Conservation (phyloP, 2,797 vertebrate genomes). For the Sphenodon punctatus region DNA sequence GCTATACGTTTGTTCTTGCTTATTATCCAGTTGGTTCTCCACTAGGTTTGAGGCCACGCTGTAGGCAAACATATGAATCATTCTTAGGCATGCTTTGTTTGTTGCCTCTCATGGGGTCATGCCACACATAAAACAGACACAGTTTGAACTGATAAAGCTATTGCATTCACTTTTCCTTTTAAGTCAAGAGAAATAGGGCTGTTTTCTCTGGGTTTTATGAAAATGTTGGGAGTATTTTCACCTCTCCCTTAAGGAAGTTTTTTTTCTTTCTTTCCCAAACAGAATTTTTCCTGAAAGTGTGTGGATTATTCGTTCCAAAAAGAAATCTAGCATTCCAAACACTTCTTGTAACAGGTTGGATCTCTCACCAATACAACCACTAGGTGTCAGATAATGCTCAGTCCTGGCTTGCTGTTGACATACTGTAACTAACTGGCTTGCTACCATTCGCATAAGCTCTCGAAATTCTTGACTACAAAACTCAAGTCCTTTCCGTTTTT, state of each 20-base stretch:
- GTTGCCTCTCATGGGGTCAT: not conserved
- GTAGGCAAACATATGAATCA: rapidly evolving
- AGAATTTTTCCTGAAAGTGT: not conserved
- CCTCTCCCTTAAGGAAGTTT: not conserved
- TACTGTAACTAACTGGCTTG: not conserved
- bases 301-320: rapidly evolving
- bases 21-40: rapidly evolving
- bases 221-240: not conserved
- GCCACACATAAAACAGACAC: not conserved
- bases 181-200: no score
- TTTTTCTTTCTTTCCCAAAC: not conserved
- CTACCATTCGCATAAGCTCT: not conserved
- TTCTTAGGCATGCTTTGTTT: rapidly evolving
- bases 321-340: rapidly evolving
- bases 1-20: rapidly evolving
- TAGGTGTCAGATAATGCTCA: not conserved
- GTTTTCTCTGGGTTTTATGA: no score
- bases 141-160: not conserved
- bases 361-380: no score
- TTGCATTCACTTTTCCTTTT: not conserved
- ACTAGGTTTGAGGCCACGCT: not conserved
- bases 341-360: rapidly evolving
- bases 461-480: not conserved
- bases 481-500: not conserved
- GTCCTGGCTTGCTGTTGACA: not conserved